A percentile compares a stretch with the other conserved stretches of the same genome.
Evolutionary conservation across 2,888 invertebrate species (phyloP).

Genomic region (Stenolophus ochropezus): DNA sequence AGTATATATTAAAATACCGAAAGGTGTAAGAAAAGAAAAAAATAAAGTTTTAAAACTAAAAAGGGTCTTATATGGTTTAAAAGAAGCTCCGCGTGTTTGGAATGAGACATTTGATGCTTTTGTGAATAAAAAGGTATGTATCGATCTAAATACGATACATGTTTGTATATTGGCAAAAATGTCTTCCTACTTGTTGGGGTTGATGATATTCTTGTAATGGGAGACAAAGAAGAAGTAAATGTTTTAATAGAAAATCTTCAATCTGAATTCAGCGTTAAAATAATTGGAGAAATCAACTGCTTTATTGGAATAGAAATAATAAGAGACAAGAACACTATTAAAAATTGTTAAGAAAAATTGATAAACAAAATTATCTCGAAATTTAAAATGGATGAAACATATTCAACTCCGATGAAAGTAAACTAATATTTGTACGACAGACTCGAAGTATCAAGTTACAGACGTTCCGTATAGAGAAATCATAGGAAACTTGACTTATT

Average conservation of each 20-base stretch:
- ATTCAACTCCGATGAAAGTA: conserved; percentile 55
- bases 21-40: conserved; percentile 36
- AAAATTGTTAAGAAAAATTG: background rate
- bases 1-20: background rate
- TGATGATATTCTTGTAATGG: no score
- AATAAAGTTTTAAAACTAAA: conserved; percentile 46
- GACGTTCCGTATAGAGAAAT: conserved; percentile 59
- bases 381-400: background rate
- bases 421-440: conserved; percentile 10
- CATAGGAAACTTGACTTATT: background rate
- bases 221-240: no score
- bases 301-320: background rate
- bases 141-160: background rate
- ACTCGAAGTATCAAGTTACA: conserved; percentile 1
- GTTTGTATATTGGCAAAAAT: background rate
- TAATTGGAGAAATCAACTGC: background rate
- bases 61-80: conserved; percentile 16
- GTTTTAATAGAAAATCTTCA: no score
- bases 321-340: background rate
- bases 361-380: no score
- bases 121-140: background rate
- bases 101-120: conserved; percentile 18
- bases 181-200: no score
- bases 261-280: background rate
- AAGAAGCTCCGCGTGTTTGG: conserved; percentile 37